phyloP scores from a whole-genome alignment of 2,888 invertebrate genomes.

The Tethea ocularis region DNA sequence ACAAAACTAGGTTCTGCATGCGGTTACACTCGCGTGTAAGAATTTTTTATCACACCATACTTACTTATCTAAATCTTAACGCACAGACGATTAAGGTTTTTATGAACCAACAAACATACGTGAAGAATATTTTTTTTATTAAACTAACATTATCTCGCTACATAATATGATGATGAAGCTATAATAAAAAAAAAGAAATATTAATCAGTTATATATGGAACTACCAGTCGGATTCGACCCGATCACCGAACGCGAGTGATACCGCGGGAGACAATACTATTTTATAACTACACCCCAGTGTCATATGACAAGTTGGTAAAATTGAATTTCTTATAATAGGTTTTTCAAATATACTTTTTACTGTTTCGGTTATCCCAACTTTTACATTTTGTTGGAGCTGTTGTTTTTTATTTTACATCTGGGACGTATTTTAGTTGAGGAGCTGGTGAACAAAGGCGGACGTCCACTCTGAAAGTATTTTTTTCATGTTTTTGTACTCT shows the following conservation, averaged over 20 bases:
- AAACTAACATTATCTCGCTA: not conserved
- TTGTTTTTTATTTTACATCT: not conserved
- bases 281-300: not conserved
- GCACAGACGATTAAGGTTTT: too few relatives aligned
- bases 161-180: not conserved
- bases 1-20: not conserved
- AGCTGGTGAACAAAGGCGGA: too few relatives aligned
- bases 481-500: too few relatives aligned
- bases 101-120: too few relatives aligned
- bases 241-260: too few relatives aligned
- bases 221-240: too few relatives aligned
- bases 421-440: not conserved
- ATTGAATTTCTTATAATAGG: not conserved
- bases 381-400: not conserved
- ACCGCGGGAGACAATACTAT: too few relatives aligned
- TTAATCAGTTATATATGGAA: not conserved
- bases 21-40: not conserved
- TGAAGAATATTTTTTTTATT: too few relatives aligned
- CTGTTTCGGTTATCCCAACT: too few relatives aligned
- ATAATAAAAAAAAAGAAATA: not conserved
- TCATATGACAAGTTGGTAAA: not conserved
- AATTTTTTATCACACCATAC: not conserved
- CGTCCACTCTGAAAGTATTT: too few relatives aligned
- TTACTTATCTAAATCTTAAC: not conserved
- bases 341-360: not conserved